A percentile compares a stretch with the other conserved stretches of the same genome.
Conservation (phyloP, 2,888 invertebrate genomes). For the Heteropelma amictum region DNA sequence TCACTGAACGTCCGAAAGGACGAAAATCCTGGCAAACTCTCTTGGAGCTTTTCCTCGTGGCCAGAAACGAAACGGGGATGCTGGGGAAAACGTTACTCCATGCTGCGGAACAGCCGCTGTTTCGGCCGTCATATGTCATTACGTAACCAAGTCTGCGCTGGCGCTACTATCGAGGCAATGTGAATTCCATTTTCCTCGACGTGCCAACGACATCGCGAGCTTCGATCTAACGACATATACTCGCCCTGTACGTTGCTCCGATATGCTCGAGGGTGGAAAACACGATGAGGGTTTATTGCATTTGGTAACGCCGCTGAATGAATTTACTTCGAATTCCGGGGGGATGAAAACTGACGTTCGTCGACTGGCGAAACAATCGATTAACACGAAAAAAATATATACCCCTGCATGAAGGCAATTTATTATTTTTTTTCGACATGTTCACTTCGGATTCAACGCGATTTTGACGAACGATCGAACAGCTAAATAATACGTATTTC, state of each 20-base stretch:
- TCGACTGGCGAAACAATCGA: neutral
- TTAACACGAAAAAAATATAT: neutral
- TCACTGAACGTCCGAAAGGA: slow-evolving; percentile 33
- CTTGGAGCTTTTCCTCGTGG: neutral
- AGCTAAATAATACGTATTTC: too few species aligned
- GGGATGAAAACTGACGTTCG: neutral
- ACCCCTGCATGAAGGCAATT: too few species aligned
- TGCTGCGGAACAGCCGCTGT: neutral
- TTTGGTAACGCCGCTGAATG: slow-evolving; percentile 10
- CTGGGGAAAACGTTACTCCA: too few species aligned
- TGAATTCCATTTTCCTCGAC: slow-evolving; percentile 50
- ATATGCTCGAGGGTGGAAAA: neutral
- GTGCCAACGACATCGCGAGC: neutral
- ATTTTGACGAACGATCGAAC: too few species aligned
- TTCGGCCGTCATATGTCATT: slow-evolving; percentile 40
- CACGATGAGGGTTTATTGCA: neutral
- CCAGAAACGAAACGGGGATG: slow-evolving; percentile 10
- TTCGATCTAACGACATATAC: neutral
- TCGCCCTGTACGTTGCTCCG: neutral
- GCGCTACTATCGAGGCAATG: slow-evolving; percentile 25
- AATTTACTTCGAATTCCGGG: neutral
- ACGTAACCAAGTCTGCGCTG: slow-evolving; percentile 30
- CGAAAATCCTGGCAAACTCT: slow-evolving; percentile 32
- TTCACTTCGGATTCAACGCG: too few species aligned
- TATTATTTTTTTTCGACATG: too few species aligned